Percentiles rank a stretch among this genome's conserved stretches.
Evolutionary conservation across 2,888 invertebrate species (phyloP).

Genomic region (Caprella mutica): DNA sequence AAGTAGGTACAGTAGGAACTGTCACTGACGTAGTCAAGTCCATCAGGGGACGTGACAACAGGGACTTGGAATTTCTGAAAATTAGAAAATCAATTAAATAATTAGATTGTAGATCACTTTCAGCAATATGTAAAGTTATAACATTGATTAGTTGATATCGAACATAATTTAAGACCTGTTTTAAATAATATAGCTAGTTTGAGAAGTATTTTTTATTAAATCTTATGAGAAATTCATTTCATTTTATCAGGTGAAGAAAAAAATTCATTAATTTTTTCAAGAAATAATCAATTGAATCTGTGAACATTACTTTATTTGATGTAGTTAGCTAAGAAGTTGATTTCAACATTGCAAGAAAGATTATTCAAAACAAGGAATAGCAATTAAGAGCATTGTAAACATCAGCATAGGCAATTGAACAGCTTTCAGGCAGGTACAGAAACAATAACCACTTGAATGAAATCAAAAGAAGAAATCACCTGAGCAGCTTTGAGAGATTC

Average conservation of each 20-base stretch:
- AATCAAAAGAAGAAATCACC: constrained; percentile 8
- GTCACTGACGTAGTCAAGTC: constrained; percentile 23
- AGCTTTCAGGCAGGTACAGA: background rate
- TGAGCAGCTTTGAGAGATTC: constrained; percentile 24
- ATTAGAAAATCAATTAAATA: background rate
- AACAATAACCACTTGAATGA: background rate
- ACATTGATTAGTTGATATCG: too few species aligned
- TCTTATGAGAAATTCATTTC: too few species aligned
- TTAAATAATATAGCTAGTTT: background rate
- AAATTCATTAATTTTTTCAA: too few species aligned
- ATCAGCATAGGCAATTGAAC: background rate
- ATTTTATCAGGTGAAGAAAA: too few species aligned
- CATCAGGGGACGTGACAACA: constrained; percentile 21
- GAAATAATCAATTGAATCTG: too few species aligned
- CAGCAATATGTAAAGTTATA: too few species aligned
- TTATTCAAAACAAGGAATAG: background rate
- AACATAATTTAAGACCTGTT: background rate
- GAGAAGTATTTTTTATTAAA: too few species aligned
- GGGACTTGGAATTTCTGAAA: constrained; percentile 28
- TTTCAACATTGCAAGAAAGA: background rate
- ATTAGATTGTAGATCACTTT: too few species aligned
- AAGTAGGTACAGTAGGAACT: constrained; percentile 21
- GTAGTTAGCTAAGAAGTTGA: too few species aligned
- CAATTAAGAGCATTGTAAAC: too few species aligned
- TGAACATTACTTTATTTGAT: too few species aligned